phyloP scores from a whole-genome alignment of 2,113 vertebrate genomes.

The Mola mola region DNA sequence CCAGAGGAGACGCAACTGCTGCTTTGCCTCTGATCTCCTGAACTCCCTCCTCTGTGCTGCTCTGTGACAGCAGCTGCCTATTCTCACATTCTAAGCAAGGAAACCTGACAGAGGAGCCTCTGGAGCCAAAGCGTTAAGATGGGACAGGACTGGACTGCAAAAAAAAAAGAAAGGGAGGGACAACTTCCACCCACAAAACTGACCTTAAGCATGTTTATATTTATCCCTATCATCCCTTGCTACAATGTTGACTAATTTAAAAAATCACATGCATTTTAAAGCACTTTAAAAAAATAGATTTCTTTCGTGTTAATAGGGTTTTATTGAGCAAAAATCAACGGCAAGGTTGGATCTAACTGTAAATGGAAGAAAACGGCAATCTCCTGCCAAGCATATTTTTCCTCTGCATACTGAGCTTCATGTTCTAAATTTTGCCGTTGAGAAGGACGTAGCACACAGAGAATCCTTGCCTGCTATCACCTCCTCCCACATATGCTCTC shows the following conservation, averaged over 20 bases:
- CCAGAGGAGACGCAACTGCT: constrained; percentile 57
- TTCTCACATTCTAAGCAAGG: constrained; percentile 63
- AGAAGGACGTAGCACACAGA: constrained; percentile 67
- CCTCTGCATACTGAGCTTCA: constrained; percentile 56
- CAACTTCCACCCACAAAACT: constrained; percentile 23
- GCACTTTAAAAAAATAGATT: no score
- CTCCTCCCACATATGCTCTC: constrained; percentile 76
- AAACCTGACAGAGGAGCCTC: constrained; percentile 60
- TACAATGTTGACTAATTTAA: no score
- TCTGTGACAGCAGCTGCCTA: constrained; percentile 68
- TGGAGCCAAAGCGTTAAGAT: constrained; percentile 46
- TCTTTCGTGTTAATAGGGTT: no score
- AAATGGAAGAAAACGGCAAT: constrained; percentile 39
- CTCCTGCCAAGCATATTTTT: constrained; percentile 49
- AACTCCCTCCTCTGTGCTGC: constrained; percentile 55
- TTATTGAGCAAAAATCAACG: neutral
- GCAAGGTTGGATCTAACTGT: neutral
- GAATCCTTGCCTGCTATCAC: constrained; percentile 69
- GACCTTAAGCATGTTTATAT: neutral
- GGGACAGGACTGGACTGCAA: constrained; percentile 31
- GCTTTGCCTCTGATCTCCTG: constrained; percentile 71
- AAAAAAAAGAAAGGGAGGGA: constrained; percentile 50
- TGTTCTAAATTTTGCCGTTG: constrained; percentile 64
- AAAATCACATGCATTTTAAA: constrained; percentile 8
- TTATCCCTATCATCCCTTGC: no score